Evolutionary conservation across 2,113 vertebrate species (phyloP).

Genomic region (Grammomys surdaster): DNA sequence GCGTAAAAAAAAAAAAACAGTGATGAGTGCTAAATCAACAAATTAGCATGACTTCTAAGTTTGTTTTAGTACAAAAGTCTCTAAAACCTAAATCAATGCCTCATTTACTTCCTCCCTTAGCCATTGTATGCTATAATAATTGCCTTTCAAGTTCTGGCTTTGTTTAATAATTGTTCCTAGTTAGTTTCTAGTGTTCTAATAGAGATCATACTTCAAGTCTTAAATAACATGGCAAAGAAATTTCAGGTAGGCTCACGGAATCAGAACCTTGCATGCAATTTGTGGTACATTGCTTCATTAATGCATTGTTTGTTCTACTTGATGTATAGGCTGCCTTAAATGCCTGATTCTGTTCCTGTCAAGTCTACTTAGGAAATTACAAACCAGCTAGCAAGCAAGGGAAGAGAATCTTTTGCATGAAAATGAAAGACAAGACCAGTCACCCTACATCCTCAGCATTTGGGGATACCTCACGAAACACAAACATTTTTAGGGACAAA

Average conservation of each 20-base stretch:
- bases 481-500: neutral
- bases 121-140: conserved; percentile 26
- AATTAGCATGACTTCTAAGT: conserved; percentile 49
- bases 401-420: neutral
- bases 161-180: neutral
- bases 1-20: conserved; percentile 63
- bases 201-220: neutral
- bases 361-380: neutral
- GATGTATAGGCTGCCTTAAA: neutral
- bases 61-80: conserved; percentile 64
- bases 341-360: neutral
- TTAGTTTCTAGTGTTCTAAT: conserved; percentile 15
- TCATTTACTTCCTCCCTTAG: conserved; percentile 49
- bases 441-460: neutral
- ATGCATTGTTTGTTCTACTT: neutral
- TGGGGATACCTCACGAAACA: neutral
- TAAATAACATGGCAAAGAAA: conserved; percentile 15
- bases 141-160: neutral
- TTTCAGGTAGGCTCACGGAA: neutral
- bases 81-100: conserved; percentile 62
- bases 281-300: neutral
- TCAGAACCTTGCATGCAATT: neutral
- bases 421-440: neutral
- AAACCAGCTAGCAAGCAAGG: neutral
- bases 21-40: conserved; percentile 74